Percentiles rank a stretch among this genome's conserved stretches.
Conservation (phyloP, 2,888 invertebrate genomes). For the Oxycera nigricornis region DNA sequence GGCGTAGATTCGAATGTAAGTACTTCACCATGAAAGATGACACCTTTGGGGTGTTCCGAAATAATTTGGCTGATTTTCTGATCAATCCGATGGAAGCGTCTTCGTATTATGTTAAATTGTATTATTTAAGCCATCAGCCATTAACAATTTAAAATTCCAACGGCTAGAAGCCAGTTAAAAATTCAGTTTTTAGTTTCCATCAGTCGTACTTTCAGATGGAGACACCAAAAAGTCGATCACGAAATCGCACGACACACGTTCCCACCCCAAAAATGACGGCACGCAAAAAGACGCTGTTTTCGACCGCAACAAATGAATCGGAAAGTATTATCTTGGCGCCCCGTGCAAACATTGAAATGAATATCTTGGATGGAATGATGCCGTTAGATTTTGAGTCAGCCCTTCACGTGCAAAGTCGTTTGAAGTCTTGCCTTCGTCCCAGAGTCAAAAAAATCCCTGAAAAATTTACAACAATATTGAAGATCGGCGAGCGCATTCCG, state of each 20-base stretch:
- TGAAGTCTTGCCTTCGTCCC: not conserved
- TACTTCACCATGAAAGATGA: too few relatives aligned
- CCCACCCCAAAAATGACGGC: conserved; percentile 68
- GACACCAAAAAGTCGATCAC: conserved; percentile 54
- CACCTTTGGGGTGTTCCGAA: too few relatives aligned
- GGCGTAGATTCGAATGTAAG: too few relatives aligned
- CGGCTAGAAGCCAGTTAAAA: too few relatives aligned
- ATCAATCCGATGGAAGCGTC: too few relatives aligned
- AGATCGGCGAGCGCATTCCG: not conserved
- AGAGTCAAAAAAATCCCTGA: conserved; percentile 14
- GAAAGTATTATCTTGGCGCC: too few relatives aligned
- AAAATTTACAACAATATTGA: not conserved
- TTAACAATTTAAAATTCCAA: too few relatives aligned
- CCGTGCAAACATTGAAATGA: conserved; percentile 48
- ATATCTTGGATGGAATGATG: conserved; percentile 51
- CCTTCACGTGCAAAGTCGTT: not conserved
- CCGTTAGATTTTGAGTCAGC: conserved; percentile 48
- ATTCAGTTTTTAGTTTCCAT: too few relatives aligned
- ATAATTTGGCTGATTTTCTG: too few relatives aligned
- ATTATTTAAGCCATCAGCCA: too few relatives aligned
- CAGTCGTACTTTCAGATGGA: conserved; percentile 54
- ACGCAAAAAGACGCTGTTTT: conserved; percentile 70
- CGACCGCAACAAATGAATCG: not conserved
- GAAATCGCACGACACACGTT: conserved; percentile 52
- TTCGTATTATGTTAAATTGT: too few relatives aligned